Base-by-base conservation (phyloP, 2,797 vertebrate genomes). In the Coreius guichenoti region DNA sequence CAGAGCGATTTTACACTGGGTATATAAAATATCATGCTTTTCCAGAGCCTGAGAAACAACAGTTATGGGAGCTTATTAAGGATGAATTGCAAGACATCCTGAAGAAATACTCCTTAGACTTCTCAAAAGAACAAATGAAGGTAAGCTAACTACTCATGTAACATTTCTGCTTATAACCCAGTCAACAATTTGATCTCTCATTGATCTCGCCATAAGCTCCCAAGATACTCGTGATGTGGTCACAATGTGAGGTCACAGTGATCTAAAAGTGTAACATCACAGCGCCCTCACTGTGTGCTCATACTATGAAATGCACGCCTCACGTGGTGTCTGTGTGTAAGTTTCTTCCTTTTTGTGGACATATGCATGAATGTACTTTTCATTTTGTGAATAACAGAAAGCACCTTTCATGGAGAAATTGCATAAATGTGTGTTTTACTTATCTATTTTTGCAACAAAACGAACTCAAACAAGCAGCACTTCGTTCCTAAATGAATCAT, bases 71-170 rank as follows among this genome's bases (percentile, higher is more conserved):
- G 11, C 6, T 43, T 5, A 69, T 69, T 36, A 39, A 5, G 0
- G 9, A 43, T 7, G 67, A 69, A 69, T 39, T 39, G 21, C 21
- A 69, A 36, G 68, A 70, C 4, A 70, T 70, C 36, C 36, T 43
- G 36, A 43, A 70, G 12, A 70, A 43, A 39, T n/a, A 43, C 21
- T 23, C 68, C 21, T 23, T 70, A 70, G 21, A 70, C 68, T 70
- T 43, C 5, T n/a, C 68, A 70, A 70, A 70, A 14, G 68, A 70
- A n/a, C 36, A 70, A 70, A 43, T 70, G 68, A 70, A 70, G 68
- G 68, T 70, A 70, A 43, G 23, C 1, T 5, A 95, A 95, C 82
- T 23, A 56, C n/a, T 63, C 8, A 12, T 23, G 12, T 61, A 26
- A 56, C 21, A 56, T 56, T 56, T 23, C 58, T 26, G n/a, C n/a